These are phyloP conservation scores for Hartigia nigra DNA, from an alignment of 2,888 invertebrate genomes.

Conservation along the genomic window DNA sequence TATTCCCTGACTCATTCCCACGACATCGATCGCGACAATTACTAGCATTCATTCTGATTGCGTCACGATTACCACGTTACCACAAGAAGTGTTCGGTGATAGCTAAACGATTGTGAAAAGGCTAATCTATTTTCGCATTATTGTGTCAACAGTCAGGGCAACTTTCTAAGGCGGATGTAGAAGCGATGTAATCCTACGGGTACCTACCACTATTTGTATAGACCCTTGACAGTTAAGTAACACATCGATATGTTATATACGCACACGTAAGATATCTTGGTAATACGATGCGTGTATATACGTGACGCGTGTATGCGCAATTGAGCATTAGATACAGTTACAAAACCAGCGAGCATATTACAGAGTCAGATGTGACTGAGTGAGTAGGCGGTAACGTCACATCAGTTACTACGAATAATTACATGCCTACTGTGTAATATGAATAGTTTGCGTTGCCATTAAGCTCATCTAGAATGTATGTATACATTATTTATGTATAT, in stretches of 20 bases:
- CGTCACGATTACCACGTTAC: background rate
- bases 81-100: background rate
- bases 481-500: too few relatives aligned
- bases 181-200: background rate
- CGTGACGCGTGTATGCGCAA: background rate
- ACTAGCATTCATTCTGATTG: background rate
- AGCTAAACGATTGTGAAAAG: background rate
- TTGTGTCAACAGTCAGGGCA: background rate
- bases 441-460: background rate
- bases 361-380: background rate
- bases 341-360: background rate
- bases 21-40: background rate
- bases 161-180: constrained; percentile 3
- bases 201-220: background rate
- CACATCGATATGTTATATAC: background rate
- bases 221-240: background rate
- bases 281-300: background rate
- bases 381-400: background rate
- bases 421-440: background rate
- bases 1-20: background rate
- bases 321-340: constrained; percentile 9
- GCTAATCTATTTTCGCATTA: background rate
- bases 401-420: background rate
- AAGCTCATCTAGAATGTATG: background rate
- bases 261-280: background rate